phyloP scores from a whole-genome alignment of 2,113 vertebrate species.

The Acrocephalus arundinaceus region DNA sequence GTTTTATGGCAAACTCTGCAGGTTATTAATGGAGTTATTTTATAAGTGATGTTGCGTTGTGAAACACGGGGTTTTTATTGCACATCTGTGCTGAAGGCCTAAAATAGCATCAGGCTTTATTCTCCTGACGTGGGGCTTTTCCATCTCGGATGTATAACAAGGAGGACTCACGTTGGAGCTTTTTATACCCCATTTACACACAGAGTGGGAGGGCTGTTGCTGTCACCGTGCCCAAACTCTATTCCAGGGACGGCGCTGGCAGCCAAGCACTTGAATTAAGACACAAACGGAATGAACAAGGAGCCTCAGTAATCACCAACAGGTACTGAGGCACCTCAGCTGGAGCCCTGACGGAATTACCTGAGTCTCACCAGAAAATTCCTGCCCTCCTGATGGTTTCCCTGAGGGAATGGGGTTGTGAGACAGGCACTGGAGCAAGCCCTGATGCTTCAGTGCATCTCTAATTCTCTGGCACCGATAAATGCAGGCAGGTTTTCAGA shows the following conservation, averaged over 20 bases:
- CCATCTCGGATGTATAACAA: not conserved
- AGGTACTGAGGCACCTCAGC: not conserved
- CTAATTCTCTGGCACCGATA: not conserved
- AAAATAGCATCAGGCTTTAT: not conserved
- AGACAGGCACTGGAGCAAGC: not conserved
- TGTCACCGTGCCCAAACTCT: not conserved
- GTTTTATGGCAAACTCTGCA: not conserved
- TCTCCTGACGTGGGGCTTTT: not conserved
- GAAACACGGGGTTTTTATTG: not conserved
- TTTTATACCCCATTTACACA: not conserved
- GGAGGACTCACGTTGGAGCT: not conserved
- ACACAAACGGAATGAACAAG: not conserved
- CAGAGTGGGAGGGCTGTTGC: not conserved
- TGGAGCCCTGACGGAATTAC: not conserved
- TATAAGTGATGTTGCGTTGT: not conserved
- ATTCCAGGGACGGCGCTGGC: not conserved
- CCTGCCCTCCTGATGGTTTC: not conserved
- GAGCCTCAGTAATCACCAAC: rapidly evolving
- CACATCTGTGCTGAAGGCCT: not conserved
- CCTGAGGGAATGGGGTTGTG: not conserved
- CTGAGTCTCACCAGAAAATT: not conserved
- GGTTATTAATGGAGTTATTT: not conserved
- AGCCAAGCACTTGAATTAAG: not conserved
- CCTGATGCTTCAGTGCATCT: not conserved
- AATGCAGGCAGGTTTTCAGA: not conserved